phyloP scores from a whole-genome alignment of 2,113 vertebrate species.

The Catharus bicknelli region DNA sequence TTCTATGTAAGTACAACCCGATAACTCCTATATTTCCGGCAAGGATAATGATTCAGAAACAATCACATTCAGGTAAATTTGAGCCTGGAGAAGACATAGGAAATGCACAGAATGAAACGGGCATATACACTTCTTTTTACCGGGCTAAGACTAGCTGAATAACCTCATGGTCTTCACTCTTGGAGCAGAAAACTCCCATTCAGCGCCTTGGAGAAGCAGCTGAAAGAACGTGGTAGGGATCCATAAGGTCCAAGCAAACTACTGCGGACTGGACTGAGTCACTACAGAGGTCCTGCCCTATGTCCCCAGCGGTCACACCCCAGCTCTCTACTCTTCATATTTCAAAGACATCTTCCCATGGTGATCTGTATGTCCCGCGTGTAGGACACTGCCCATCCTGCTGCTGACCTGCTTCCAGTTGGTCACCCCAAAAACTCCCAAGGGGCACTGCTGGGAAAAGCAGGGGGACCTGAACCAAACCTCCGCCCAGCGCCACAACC shows the following conservation, averaged over 20 bases:
- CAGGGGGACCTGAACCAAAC: fast-evolving
- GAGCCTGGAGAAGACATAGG: not conserved
- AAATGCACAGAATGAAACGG: not conserved
- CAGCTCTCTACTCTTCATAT: not conserved
- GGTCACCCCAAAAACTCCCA: not conserved
- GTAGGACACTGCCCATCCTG: fast-evolving
- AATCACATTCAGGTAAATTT: fast-evolving
- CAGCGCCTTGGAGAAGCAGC: not conserved
- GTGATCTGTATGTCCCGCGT: fast-evolving
- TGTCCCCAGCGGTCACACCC: not conserved
- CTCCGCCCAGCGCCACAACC: not conserved
- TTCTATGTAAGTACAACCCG: not conserved
- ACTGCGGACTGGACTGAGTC: fast-evolving
- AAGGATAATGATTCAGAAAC: not conserved
- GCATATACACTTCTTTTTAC: fast-evolving
- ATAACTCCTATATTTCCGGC: not conserved
- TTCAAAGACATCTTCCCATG: not conserved
- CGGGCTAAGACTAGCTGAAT: not conserved
- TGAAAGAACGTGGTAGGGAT: not conserved
- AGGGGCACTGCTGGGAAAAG: fast-evolving
- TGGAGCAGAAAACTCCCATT: not conserved
- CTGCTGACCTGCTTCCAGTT: fast-evolving
- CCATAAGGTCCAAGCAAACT: fast-evolving
- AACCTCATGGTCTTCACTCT: fast-evolving
- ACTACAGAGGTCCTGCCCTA: fast-evolving